phyloP scores from a whole-genome alignment of 2,797 vertebrate genomes.

The Otus scops region DNA sequence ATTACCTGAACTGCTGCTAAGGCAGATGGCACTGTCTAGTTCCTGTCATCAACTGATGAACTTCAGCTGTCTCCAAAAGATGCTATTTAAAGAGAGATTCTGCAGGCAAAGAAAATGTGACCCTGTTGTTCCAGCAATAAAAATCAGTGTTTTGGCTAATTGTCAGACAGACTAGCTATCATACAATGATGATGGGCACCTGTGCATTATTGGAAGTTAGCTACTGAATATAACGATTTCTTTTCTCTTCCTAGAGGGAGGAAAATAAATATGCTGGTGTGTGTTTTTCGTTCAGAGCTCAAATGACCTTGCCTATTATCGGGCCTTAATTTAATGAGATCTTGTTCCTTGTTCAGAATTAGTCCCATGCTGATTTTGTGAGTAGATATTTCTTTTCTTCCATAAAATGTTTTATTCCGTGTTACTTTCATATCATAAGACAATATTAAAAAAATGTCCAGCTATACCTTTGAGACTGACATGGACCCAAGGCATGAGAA shows the following conservation, averaged over 20 bases:
- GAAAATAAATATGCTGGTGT: not conserved
- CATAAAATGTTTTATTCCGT: not conserved
- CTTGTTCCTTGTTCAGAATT: not conserved
- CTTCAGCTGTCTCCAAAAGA: slow-evolving; percentile 49
- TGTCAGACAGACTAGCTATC: not conserved
- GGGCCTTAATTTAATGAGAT: not conserved
- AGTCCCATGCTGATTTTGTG: not conserved
- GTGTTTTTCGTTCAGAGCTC: not conserved
- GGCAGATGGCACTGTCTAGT: slow-evolving; percentile 64
- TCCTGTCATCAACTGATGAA: slow-evolving; percentile 60
- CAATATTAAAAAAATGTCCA: not conserved
- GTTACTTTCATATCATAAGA: not conserved
- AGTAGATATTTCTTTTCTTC: not conserved
- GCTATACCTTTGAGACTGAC: not conserved
- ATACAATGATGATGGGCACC: not conserved
- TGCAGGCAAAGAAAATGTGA: slow-evolving; percentile 14
- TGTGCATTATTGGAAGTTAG: not conserved
- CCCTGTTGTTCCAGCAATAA: slow-evolving; percentile 10
- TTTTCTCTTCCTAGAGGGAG: not conserved
- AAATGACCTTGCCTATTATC: not conserved
- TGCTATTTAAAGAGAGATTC: not conserved
- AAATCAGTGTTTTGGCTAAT: slow-evolving; percentile 34
- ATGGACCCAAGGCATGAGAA: not conserved
- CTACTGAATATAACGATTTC: not conserved
- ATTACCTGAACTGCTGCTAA: slow-evolving; percentile 56